Base-by-base conservation (phyloP, 92 coral and sea anemone genomes). In the Palythoa grandis region DNA sequence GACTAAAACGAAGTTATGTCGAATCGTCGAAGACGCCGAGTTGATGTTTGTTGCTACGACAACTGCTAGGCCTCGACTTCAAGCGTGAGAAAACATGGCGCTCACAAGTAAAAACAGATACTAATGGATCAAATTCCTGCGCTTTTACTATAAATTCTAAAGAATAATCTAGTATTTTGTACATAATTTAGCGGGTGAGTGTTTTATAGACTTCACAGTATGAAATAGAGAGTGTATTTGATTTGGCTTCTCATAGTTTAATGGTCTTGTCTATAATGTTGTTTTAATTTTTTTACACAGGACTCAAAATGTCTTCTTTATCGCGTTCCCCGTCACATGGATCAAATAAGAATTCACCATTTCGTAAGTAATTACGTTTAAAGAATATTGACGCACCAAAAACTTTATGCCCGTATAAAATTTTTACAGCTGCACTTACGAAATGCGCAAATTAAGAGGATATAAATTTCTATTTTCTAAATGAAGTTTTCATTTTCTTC, bases 281-380 rank as follows among this genome's bases (percentile, higher is more conserved):
- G 39, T 37, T 35, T n/a, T 29, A 15, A 11, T 35, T 76, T 35
- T 66, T 14, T 61, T 54, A 23, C 29, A 38, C 74, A 68, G 84
- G 39, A 20, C 52, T 20, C 58, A 68, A 67, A 38, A 63, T 85
- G 77, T 52, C 65, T 16, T 72, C 70, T n/a, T 83, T 94, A 92
- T 94, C 98, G 13, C 94, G 91, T 38, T 79, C 98, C 37, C 88
- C 91, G 65, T 94, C 98, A 15, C 95, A 92, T 58, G 92, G 87
- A 13, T 94, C 98, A 35, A 94, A 87, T 84, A 94, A 89, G 74
- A 94, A 78, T 58, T 58, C 94, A 7, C 92, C 86, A 35, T 92
- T 94, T 9, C 92, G 98, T 94, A 87, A 90, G 94, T 77, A 52
- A 7, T 29, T 23, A n/a, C 12, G 8, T 2, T 11, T 57, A 58